Conservation (phyloP, 1,140 invertebrate genomes). For the Drosophila bocki region DNA sequence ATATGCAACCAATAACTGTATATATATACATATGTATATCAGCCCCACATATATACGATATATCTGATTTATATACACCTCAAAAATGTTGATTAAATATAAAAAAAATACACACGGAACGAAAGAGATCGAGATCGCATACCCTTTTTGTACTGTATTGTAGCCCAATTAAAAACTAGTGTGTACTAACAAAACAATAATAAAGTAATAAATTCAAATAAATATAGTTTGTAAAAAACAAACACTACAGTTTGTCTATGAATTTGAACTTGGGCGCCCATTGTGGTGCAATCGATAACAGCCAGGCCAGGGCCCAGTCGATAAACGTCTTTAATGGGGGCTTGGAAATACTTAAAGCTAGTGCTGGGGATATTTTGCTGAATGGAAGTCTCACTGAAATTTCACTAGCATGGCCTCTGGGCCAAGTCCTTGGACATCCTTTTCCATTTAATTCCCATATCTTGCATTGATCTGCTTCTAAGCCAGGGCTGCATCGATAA, state of each 20-base stretch:
- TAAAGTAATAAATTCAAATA: constrained; percentile 47
- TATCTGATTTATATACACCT: constrained; percentile 31
- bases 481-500: constrained; percentile 33
- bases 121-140: constrained; percentile 48
- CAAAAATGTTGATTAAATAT: constrained; percentile 50
- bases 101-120: constrained; percentile 5
- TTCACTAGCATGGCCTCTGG: too few relatives aligned
- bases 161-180: constrained; percentile 67
- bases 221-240: constrained; percentile 42
- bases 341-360: fast-evolving
- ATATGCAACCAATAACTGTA: constrained; percentile 42
- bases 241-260: too few relatives aligned
- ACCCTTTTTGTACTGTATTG: constrained; percentile 62
- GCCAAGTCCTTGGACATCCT: fast-evolving
- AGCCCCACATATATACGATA: constrained; percentile 28
- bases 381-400: constrained; percentile 1
- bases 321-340: neutral
- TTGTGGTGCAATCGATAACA: neutral
- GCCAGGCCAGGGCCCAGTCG: neutral
- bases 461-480: neutral
- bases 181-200: constrained; percentile 61
- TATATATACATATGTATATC: constrained; percentile 56
- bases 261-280: constrained; percentile 1
- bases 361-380: neutral
- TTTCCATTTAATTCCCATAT: too few relatives aligned